Conservation (phyloP, 1,140 invertebrate genomes). For the Palaemon carinicauda region DNA sequence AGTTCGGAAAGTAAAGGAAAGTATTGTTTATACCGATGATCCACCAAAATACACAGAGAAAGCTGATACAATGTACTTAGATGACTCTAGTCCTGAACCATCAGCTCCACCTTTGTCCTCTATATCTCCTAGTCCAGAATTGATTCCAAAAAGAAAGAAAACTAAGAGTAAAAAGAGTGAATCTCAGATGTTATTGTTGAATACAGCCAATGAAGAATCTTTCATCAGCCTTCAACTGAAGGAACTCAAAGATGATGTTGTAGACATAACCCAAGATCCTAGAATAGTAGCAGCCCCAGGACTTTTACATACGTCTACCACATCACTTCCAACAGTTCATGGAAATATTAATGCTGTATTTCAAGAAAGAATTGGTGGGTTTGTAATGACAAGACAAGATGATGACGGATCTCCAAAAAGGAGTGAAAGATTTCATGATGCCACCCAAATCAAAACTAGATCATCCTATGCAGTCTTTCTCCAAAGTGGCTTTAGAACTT, state of each 20-base stretch:
- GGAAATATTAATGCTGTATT: constrained; percentile 29
- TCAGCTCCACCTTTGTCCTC: constrained; percentile 30
- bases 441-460: constrained; percentile 9
- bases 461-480: constrained; percentile 43
- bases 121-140: too few relatives aligned
- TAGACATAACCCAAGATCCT: not conserved
- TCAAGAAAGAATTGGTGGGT: constrained; percentile 31
- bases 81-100: not conserved
- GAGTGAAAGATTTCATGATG: constrained; percentile 38
- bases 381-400: constrained; percentile 23
- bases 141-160: constrained; percentile 13
- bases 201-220: constrained; percentile 28
- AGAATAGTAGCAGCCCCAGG: not conserved
- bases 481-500: constrained; percentile 57
- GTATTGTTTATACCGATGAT: too few relatives aligned
- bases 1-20: too few relatives aligned
- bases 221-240: constrained; percentile 33
- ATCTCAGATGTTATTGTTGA: not conserved
- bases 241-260: constrained; percentile 35
- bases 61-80: not conserved
- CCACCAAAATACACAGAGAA: not conserved
- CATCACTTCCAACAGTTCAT: not conserved
- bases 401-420: constrained; percentile 1
- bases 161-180: not conserved
- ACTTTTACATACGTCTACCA: not conserved